Percentiles rank a stretch among this genome's conserved stretches.
These are phyloP conservation scores for Sminthurides bifidus DNA, from an alignment of 1,140 invertebrate genomes.

Conservation along the genomic window DNA sequence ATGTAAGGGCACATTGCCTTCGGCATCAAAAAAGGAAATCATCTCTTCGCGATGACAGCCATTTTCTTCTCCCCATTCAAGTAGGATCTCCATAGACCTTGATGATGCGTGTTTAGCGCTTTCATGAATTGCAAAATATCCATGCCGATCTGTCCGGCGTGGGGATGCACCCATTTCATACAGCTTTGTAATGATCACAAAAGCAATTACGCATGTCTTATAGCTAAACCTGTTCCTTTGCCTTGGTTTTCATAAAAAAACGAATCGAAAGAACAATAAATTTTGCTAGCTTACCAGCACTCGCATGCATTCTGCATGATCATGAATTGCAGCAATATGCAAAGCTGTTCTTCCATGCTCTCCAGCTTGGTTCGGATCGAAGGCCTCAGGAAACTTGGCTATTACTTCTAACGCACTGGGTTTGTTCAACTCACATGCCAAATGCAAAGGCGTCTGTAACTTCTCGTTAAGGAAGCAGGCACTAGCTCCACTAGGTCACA, in stretches of 20 bases:
- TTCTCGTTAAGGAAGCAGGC: conserved; percentile 59
- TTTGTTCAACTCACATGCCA: conserved; percentile 63
- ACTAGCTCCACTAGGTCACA: conserved; percentile 48
- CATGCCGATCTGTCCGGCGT: conserved; percentile 62
- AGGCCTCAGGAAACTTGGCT: conserved; percentile 49
- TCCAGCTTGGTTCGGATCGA: conserved; percentile 58
- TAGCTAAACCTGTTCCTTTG: neutral
- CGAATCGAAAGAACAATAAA: neutral
- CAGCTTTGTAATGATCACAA: conserved; percentile 44
- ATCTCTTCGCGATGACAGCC: conserved; percentile 65
- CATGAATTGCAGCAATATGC: conserved; percentile 66
- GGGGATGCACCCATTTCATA: conserved; percentile 56
- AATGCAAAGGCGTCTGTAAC: conserved; percentile 61
- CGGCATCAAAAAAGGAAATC: conserved; percentile 54
- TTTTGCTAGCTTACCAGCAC: conserved; percentile 51
- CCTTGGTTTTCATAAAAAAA: neutral
- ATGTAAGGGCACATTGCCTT: conserved; percentile 30
- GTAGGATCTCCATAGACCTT: conserved; percentile 63
- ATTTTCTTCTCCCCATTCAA: conserved; percentile 57
- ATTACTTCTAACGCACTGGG: conserved; percentile 53
- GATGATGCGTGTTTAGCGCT: conserved; percentile 76
- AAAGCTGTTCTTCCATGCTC: conserved; percentile 63
- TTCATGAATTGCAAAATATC: conserved; percentile 77
- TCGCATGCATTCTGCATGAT: conserved; percentile 62
- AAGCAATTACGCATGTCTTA: no score